Evolutionary conservation across 2,888 invertebrate species (phyloP).

Genomic region (Bombylius discolor): DNA sequence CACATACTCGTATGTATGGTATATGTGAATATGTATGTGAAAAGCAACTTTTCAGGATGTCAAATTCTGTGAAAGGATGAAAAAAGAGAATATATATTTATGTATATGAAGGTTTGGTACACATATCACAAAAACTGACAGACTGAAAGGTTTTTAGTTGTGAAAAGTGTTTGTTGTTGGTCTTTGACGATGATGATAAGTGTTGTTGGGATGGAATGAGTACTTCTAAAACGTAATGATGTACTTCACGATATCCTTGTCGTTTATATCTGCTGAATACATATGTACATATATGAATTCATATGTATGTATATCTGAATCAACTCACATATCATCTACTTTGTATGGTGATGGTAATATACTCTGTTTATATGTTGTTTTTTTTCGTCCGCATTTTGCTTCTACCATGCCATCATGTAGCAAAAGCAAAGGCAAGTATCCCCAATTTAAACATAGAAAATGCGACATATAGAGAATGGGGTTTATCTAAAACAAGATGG

Average conservation of each 20-base stretch:
- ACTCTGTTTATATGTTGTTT: not conserved
- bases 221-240: not conserved
- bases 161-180: not conserved
- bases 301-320: not conserved
- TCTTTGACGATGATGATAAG: not conserved
- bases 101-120: not conserved
- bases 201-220: not conserved
- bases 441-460: no score
- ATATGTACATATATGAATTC: not conserved
- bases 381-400: no score
- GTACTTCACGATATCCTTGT: not conserved
- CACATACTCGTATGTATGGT: not conserved
- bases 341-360: not conserved
- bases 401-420: no score
- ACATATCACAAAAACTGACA: no score
- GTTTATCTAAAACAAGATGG: constrained; percentile 22
- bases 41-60: constrained; percentile 16
- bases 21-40: constrained; percentile 12
- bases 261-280: not conserved
- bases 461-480: not conserved
- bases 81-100: not conserved
- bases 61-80: constrained; percentile 8
- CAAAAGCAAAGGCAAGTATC: no score
- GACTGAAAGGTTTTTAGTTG: no score
- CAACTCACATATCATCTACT: no score